Evolutionary conservation across 1,140 invertebrate species (phyloP).

Genomic region (Achatina immaculata): DNA sequence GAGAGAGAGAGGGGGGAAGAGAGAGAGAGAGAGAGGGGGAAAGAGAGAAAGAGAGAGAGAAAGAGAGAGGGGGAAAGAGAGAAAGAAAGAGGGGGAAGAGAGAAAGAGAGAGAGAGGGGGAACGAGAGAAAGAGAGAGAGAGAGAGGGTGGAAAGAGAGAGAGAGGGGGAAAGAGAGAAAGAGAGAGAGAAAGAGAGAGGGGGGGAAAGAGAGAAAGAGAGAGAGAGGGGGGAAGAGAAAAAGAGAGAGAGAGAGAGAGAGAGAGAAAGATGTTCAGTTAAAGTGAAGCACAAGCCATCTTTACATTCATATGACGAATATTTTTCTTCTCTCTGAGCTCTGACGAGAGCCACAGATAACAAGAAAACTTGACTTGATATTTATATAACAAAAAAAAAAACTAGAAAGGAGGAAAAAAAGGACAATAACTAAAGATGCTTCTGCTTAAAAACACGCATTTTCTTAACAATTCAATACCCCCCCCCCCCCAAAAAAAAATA

Average conservation of each 20-base stretch:
- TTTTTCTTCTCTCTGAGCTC: no score
- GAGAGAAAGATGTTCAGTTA: background rate
- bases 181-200: background rate
- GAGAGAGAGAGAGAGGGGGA: conserved; percentile 3
- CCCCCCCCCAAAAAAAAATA: no score
- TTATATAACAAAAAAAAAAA: no score
- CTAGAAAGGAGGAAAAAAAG: no score
- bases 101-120: background rate
- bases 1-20: background rate
- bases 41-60: conserved; percentile 4
- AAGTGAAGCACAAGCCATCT: background rate
- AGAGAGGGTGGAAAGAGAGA: conserved; percentile 15
- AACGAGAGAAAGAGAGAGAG: background rate
- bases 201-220: background rate
- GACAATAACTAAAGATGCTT: no score
- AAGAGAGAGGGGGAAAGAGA: background rate
- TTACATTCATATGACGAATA: no score
- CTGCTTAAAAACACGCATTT: no score
- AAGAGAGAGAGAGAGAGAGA: conserved; percentile 29
- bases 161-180: conserved; percentile 20
- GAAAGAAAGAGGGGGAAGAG: background rate
- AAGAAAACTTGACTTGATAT: no score
- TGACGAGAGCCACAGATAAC: no score
- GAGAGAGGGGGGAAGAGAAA: background rate
- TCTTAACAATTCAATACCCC: no score